phyloP scores from a whole-genome alignment of 2,113 vertebrate genomes.

The Oreochromis spilurus region DNA sequence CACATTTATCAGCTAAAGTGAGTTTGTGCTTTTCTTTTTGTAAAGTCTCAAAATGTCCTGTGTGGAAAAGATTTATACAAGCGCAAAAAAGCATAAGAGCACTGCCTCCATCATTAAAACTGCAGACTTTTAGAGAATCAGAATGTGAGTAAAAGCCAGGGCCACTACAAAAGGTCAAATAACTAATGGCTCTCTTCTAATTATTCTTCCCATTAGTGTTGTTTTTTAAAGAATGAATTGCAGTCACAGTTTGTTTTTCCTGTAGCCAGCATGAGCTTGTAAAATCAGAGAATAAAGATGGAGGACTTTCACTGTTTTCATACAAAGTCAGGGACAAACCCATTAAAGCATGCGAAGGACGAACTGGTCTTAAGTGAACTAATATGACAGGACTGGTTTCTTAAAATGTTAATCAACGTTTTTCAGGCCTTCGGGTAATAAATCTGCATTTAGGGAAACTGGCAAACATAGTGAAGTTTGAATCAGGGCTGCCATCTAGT shows the following conservation, averaged over 20 bases:
- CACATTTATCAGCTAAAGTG: not conserved
- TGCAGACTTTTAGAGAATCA: not conserved
- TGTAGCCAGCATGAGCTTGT: not conserved
- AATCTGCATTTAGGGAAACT: not conserved
- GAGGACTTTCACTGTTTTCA: not conserved
- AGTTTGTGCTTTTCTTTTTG: not conserved
- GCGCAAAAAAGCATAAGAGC: not conserved
- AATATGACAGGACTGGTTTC: not conserved
- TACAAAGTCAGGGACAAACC: not conserved
- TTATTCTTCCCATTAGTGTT: not conserved
- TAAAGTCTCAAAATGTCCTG: not conserved
- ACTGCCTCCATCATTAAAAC: not conserved
- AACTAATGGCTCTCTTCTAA: not conserved
- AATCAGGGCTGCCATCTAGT: conserved; percentile 30
- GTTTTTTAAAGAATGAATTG: not conserved
- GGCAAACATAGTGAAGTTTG: not conserved
- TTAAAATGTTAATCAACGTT: not conserved
- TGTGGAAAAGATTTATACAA: not conserved
- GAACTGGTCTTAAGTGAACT: not conserved
- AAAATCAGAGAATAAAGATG: not conserved
- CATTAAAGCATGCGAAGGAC: not conserved
- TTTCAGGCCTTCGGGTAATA: not conserved
- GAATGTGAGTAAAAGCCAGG: not conserved
- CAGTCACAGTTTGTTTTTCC: not conserved
- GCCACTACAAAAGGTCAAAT: not conserved